Evolutionary conservation across 2,797 vertebrate species (phyloP).

Genomic region (Parauchenoglanis ngamensis): DNA sequence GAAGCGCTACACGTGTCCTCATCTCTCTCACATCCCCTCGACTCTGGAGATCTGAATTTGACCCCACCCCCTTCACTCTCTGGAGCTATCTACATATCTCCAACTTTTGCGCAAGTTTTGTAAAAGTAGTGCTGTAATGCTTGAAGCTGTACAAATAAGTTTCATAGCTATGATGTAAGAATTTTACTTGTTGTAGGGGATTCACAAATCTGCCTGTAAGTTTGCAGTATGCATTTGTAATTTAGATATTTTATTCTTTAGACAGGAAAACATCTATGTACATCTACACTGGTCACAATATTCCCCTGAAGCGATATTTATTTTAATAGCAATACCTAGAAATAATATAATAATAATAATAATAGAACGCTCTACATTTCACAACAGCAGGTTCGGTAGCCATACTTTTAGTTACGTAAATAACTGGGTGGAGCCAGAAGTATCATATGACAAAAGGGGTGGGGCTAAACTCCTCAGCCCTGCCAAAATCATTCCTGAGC

Average conservation of each 20-base stretch:
- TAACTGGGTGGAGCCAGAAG: constrained; percentile 1
- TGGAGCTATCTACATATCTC: neutral
- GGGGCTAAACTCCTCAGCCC: constrained; percentile 48
- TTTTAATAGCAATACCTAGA: neutral
- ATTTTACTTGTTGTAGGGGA: neutral
- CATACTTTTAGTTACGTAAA: neutral
- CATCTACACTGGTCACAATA: neutral
- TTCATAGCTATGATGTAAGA: neutral
- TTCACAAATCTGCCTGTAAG: neutral
- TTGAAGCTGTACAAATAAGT: neutral
- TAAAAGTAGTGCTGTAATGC: neutral
- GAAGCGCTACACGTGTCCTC: neutral
- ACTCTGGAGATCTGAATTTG: neutral
- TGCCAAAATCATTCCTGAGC: constrained; percentile 34
- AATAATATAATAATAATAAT: constrained; percentile 2
- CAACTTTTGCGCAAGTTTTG: neutral
- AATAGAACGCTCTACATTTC: neutral
- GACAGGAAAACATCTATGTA: neutral
- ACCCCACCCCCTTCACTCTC: neutral
- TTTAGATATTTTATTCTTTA: neutral
- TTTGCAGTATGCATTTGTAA: neutral
- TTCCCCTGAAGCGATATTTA: neutral
- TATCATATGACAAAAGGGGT: neutral
- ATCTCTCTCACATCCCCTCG: neutral
- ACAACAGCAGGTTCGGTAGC: neutral